phyloP scores from a whole-genome alignment of 2,797 vertebrate genomes.

The Sebastes cheni region DNA sequence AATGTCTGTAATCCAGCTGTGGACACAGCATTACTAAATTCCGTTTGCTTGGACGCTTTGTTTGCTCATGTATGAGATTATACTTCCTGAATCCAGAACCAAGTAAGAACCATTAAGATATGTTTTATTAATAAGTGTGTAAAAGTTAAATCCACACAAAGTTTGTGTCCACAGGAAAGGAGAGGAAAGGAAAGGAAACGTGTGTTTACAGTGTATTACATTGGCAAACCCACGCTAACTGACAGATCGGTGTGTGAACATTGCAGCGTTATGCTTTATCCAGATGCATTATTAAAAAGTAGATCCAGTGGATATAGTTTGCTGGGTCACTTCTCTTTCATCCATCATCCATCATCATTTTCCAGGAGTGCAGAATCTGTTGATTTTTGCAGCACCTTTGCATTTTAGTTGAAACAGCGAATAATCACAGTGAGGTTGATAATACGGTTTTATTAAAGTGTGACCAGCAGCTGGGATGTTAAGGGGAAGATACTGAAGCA shows the following conservation, averaged over 20 bases:
- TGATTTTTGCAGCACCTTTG: constrained; percentile 21
- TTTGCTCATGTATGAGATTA: constrained; percentile 13
- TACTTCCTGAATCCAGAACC: constrained; percentile 11
- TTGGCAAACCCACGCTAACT: not conserved
- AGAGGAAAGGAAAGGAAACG: not conserved
- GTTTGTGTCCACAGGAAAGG: not conserved
- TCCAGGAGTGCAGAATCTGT: not conserved
- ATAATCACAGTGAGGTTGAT: not conserved
- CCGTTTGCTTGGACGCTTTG: not conserved
- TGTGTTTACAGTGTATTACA: not conserved
- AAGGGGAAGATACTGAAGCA: not conserved
- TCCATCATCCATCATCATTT: constrained; percentile 12
- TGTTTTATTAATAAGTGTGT: constrained; percentile 20
- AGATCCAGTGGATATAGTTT: not conserved
- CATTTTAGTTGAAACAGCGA: constrained; percentile 7
- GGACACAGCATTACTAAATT: not conserved
- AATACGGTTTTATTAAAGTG: not conserved
- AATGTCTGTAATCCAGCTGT: not conserved
- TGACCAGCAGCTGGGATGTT: not conserved
- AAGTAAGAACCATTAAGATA: not conserved
- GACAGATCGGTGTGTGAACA: not conserved
- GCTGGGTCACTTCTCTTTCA: not conserved
- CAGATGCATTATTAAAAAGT: constrained; percentile 23
- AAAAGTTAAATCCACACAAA: not conserved
- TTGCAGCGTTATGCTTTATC: not conserved